These are phyloP conservation scores for Trialeurodes vaporariorum DNA, from an alignment of 1,140 invertebrate species.

Conservation along the genomic window DNA sequence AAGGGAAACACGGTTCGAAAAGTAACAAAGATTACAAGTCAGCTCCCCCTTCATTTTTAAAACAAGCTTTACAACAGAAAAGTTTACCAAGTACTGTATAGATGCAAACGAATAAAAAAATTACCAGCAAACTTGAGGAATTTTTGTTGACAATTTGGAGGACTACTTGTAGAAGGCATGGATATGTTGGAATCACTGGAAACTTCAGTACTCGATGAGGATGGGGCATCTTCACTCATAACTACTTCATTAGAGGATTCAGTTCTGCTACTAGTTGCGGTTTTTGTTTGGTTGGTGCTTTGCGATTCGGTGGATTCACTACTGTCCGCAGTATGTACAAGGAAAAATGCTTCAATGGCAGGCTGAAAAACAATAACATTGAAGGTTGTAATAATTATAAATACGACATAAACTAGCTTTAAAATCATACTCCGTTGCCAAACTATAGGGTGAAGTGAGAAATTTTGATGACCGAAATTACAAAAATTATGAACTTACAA, in stretches of 20 bases:
- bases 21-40: too few species aligned
- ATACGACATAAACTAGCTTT: too few species aligned
- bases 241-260: background rate
- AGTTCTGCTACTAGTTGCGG: background rate
- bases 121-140: conserved; percentile 69
- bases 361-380: conserved; percentile 44
- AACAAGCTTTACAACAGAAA: background rate
- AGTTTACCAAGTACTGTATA: conserved; percentile 1
- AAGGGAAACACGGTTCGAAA: too few species aligned
- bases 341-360: conserved; percentile 84
- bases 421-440: too few species aligned
- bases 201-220: background rate
- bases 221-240: background rate
- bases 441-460: too few species aligned
- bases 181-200: background rate
- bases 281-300: background rate
- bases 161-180: conserved; percentile 27
- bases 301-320: background rate
- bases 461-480: too few species aligned
- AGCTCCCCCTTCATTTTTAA: too few species aligned
- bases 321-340: conserved; percentile 61
- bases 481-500: too few species aligned
- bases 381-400: too few species aligned
- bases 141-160: conserved; percentile 47
- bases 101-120: conserved; percentile 7